Percentiles rank a stretch among this genome's conserved stretches.
Evolutionary conservation across 2,113 vertebrate genomes (phyloP).

Genomic region (Chauna torquata): DNA sequence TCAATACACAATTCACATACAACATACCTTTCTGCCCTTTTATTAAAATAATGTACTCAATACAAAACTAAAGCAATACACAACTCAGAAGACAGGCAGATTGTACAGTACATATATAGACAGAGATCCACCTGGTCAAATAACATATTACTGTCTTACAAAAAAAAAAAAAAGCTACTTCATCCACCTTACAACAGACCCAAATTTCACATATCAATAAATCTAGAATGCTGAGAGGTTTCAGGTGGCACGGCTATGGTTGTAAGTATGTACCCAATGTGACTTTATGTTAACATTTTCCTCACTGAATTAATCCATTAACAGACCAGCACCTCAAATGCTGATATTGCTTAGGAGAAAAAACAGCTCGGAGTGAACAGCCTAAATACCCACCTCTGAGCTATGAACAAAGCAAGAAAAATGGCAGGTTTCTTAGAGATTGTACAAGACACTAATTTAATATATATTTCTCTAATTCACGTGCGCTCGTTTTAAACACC

Average conservation of each 20-base stretch:
- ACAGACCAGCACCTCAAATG: not conserved
- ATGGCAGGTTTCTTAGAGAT: fast-evolving
- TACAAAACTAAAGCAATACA: not conserved
- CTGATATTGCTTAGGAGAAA: not conserved
- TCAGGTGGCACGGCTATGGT: not conserved
- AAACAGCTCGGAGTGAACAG: not conserved
- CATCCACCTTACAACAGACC: not conserved
- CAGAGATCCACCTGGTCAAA: not conserved
- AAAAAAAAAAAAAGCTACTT: not conserved
- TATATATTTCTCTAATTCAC: fast-evolving
- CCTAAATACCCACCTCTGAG: not conserved
- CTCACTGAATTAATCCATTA: not conserved
- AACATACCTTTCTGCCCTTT: not conserved
- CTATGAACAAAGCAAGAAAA: not conserved
- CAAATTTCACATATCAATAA: not conserved
- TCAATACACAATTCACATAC: not conserved
- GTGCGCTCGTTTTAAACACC: fast-evolving
- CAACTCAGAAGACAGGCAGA: not conserved
- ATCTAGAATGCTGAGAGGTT: fast-evolving
- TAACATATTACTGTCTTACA: not conserved
- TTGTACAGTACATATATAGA: fast-evolving
- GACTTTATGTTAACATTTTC: not conserved
- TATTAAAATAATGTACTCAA: not conserved
- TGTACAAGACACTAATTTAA: not conserved
- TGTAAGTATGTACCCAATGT: not conserved